Conservation (phyloP, 2,888 invertebrate species). For the Aleiodes leptofemur region DNA sequence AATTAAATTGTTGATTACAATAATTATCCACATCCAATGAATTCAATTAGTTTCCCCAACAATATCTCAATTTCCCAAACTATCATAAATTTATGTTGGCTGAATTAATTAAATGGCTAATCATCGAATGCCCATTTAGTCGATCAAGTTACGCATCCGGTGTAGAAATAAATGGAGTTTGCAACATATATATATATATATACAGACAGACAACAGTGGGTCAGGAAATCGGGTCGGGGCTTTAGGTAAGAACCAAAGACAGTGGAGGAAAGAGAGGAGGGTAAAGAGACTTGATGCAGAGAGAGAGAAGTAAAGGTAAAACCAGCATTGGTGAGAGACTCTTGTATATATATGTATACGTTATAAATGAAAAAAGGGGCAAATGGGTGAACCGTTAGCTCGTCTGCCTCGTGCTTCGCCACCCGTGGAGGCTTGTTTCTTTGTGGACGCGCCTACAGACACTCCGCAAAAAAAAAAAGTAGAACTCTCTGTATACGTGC, state of each 20-base stretch:
- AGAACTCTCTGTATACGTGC: constrained; percentile 16
- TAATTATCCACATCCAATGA: constrained; percentile 38
- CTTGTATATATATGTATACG: no score
- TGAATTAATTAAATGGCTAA: constrained; percentile 1
- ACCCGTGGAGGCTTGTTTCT: constrained; percentile 32
- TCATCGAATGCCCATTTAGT: constrained; percentile 3
- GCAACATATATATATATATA: not conserved
- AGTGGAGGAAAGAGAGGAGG: not conserved
- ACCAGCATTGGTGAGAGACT: not conserved
- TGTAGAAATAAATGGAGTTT: constrained; percentile 35
- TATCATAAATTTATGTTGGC: constrained; percentile 5
- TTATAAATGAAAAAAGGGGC: not conserved
- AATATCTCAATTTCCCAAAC: not conserved
- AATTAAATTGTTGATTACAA: constrained; percentile 34
- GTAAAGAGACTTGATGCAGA: not conserved
- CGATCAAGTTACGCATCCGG: constrained; percentile 32
- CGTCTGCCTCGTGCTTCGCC: constrained; percentile 31
- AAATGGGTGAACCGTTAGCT: constrained; percentile 17
- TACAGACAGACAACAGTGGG: constrained; percentile 49
- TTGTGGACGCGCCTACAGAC: constrained; percentile 38
- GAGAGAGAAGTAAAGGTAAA: not conserved
- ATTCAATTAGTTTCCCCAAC: constrained; percentile 1
- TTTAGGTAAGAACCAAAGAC: constrained; percentile 9
- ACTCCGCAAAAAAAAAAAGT: constrained; percentile 18
- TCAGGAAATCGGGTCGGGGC: constrained; percentile 58